Base-by-base conservation (phyloP, 2,797 vertebrate genomes). In the Galago senegalensis region DNA sequence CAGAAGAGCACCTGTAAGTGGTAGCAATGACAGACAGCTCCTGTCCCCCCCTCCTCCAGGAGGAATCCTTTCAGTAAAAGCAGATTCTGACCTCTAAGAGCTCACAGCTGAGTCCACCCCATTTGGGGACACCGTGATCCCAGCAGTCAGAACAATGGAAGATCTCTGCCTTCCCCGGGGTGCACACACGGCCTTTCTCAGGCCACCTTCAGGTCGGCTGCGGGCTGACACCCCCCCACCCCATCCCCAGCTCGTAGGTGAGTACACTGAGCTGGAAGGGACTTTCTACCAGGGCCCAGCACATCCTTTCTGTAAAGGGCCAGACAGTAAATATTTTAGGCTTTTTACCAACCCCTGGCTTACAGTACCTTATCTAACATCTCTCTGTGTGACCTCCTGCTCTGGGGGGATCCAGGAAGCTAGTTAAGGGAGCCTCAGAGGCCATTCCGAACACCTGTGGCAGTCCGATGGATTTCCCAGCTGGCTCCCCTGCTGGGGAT, bases 271-370 rank as follows among this genome's bases (percentile, higher is more conserved):
- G 58, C 18, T 49, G 3, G 17, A 72, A 67, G 60, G 56, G 31
- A 77, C 17, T 72, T 87, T 31, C 76, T 34, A 67, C 60, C 40
- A 72, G 46, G 31, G 49, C 18, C 70, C 53, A 17, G 14, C 21
- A 40, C 1, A 25, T 4, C 73, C 72, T 84, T 84, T 58, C 76
- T 79, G 18, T 70, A 85, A 89, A 49, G 21, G 34, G 27, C 37
- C 67, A 49, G 63, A 21, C 1, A 70, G 46, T 34, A 94, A 94
- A 89, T 69, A 94, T 58, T 63, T 82, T 67, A 79, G 31, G n/a
- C 31, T 73, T 82, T 70, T 67, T 21, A 10, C 23, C 20, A 70
- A 76, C 31, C 21, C 0, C 7, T 53, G 23, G 29, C 23, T 96
- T 90, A 34, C 37, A 23, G 34, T 34, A 69, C 61, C 31, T 25